Conservation (phyloP, 1,140 invertebrate genomes). For the Macrobrachium rosenbergii region DNA sequence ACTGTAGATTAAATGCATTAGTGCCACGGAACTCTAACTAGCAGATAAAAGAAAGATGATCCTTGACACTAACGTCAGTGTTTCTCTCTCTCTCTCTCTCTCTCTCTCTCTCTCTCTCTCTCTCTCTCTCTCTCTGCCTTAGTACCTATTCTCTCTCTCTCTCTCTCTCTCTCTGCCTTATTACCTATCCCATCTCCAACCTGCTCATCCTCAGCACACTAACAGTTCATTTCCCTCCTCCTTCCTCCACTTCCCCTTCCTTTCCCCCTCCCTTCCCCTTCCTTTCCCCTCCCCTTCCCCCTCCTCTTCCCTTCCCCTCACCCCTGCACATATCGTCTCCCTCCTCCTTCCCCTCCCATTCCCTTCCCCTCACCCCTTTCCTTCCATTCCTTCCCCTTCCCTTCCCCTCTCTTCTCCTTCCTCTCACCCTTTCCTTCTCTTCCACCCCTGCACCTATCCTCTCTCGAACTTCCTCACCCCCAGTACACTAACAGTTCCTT, state of each 20-base stretch:
- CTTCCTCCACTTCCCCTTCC: neutral
- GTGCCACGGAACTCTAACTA: no score
- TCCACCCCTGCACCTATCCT: no score
- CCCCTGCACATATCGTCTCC: neutral
- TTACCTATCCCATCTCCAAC: neutral
- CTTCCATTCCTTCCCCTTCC: neutral
- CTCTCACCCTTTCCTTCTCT: neutral
- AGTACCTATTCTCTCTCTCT: neutral
- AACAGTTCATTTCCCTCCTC: neutral
- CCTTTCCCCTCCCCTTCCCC: neutral
- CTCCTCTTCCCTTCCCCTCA: neutral
- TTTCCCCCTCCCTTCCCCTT: neutral
- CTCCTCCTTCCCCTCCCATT: neutral
- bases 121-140: neutral
- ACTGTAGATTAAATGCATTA: no score
- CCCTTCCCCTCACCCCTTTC: neutral
- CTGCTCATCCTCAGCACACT: neutral
- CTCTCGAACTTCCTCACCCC: neutral
- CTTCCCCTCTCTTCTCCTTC: neutral
- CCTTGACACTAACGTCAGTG: no score
- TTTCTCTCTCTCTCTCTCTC: constrained; percentile 13
- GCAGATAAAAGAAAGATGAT: no score
- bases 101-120: neutral
- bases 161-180: no score
- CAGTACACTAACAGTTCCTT: neutral